These are phyloP conservation scores for Harpagoxenus sublaevis DNA, from an alignment of 2,888 invertebrate species.

Conservation along the genomic window DNA sequence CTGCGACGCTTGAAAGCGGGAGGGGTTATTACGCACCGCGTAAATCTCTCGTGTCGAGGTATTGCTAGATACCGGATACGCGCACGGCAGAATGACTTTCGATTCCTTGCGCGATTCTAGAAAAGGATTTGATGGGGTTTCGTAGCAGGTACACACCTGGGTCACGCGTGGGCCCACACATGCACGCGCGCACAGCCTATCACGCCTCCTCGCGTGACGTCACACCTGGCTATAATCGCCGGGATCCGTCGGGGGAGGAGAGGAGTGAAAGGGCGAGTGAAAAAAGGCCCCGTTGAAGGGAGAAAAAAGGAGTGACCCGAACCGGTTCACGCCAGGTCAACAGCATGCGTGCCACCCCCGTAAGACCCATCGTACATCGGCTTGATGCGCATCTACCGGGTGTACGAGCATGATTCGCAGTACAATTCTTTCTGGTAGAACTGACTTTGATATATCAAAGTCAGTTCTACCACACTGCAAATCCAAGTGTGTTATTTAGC, in stretches of 20 bases:
- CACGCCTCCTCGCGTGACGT: constrained; percentile 79
- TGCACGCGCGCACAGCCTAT: constrained; percentile 71
- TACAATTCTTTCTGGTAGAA: background rate
- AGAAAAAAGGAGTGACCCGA: constrained; percentile 80
- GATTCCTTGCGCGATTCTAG: constrained; percentile 29
- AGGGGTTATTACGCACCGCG: background rate
- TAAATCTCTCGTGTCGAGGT: background rate
- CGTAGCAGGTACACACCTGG: constrained; percentile 60
- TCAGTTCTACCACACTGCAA: background rate
- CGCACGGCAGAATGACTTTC: constrained; percentile 13
- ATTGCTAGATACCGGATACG: background rate
- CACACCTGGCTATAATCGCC: constrained; percentile 77
- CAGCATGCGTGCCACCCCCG: constrained; percentile 76
- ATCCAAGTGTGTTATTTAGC: no score
- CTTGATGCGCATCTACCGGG: constrained; percentile 70
- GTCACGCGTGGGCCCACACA: constrained; percentile 75
- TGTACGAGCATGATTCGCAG: constrained; percentile 63
- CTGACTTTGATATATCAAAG: background rate
- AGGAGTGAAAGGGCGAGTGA: constrained; percentile 35
- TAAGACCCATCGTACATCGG: constrained; percentile 67
- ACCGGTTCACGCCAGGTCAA: constrained; percentile 82
- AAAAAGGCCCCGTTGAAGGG: constrained; percentile 70
- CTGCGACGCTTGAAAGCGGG: background rate
- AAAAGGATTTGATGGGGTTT: constrained; percentile 52
- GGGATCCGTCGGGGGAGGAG: constrained; percentile 39